These are phyloP conservation scores for Leucoptera coffeella DNA, from an alignment of 2,888 invertebrate genomes.

Conservation along the genomic window DNA sequence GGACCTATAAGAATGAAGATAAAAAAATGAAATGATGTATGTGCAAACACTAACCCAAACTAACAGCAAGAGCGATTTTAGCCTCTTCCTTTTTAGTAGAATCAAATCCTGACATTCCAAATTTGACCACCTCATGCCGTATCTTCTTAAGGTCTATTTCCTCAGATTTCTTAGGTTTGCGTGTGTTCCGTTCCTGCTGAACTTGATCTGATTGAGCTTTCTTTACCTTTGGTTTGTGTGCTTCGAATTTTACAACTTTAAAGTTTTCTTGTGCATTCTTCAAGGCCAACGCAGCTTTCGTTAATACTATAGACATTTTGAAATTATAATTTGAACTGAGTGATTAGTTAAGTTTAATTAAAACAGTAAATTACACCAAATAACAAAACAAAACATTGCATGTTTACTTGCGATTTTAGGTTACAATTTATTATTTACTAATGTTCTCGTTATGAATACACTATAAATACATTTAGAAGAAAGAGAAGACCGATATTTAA, in stretches of 20 bases:
- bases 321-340: neutral
- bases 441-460: too few relatives aligned
- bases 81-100: conserved; percentile 67
- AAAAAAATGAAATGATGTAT: too few relatives aligned
- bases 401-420: too few relatives aligned
- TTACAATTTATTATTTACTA: too few relatives aligned
- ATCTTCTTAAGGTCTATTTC: conserved; percentile 70
- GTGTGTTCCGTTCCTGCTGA: conserved; percentile 5
- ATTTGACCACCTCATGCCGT: conserved; percentile 76
- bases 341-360: too few relatives aligned
- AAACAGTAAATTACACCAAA: too few relatives aligned
- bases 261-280: conserved; percentile 34
- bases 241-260: conserved; percentile 39
- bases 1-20: too few relatives aligned
- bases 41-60: conserved; percentile 66
- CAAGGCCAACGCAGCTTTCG: conserved; percentile 45
- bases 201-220: conserved; percentile 11
- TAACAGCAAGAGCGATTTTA: conserved; percentile 70
- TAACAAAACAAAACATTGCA: too few relatives aligned
- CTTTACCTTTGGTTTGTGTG: conserved; percentile 47
- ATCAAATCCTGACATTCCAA: conserved; percentile 74
- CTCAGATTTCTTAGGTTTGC: conserved; percentile 12
- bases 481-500: too few relatives aligned
- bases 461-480: too few relatives aligned
- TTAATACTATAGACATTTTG: conserved; percentile 28